A percentile compares a stretch with the other conserved stretches of the same genome.
Conservation (phyloP, 1,140 invertebrate genomes). For the Lasioglossum albipes region DNA sequence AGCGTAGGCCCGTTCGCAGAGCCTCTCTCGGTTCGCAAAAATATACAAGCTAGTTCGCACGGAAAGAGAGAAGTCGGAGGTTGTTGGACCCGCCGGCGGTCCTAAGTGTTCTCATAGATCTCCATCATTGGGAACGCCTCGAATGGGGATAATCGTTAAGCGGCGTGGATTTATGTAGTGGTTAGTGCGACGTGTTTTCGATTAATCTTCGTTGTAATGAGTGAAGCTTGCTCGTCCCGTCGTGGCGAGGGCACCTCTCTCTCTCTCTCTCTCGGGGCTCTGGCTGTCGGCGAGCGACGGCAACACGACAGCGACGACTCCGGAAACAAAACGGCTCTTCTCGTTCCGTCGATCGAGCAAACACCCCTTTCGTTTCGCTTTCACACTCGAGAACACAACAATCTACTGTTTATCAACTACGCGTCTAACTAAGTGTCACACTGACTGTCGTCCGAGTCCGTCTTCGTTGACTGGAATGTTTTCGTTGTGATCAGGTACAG, state of each 20-base stretch:
- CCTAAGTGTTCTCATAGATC: slow-evolving; percentile 64
- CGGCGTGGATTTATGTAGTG: not conserved
- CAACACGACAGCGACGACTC: slow-evolving; percentile 31
- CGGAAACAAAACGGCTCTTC: not conserved
- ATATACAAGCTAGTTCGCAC: not conserved
- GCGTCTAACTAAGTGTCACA: slow-evolving; percentile 12
- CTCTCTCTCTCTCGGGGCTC: no score
- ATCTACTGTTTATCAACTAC: slow-evolving; percentile 18
- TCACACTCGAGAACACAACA: slow-evolving; percentile 19
- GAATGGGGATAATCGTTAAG: not conserved
- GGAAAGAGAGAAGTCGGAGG: not conserved
- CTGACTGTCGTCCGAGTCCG: not conserved
- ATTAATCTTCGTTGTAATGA: slow-evolving; percentile 53
- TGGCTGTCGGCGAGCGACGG: slow-evolving; percentile 48
- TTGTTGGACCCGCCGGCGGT: not conserved
- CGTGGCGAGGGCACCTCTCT: not conserved
- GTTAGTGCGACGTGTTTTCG: slow-evolving; percentile 8
- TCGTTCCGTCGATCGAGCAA: not conserved
- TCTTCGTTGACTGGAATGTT: slow-evolving; percentile 42
- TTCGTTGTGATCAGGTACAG: slow-evolving; percentile 65
- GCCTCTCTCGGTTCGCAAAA: not conserved
- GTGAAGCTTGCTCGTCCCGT: not conserved
- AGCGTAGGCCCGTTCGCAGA: slow-evolving; percentile 14
- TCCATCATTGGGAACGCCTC: slow-evolving; percentile 49
- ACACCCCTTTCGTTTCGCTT: not conserved